Evolutionary conservation across 2,797 vertebrate genomes (phyloP).

Genomic region (Megaceryle alcyon): DNA sequence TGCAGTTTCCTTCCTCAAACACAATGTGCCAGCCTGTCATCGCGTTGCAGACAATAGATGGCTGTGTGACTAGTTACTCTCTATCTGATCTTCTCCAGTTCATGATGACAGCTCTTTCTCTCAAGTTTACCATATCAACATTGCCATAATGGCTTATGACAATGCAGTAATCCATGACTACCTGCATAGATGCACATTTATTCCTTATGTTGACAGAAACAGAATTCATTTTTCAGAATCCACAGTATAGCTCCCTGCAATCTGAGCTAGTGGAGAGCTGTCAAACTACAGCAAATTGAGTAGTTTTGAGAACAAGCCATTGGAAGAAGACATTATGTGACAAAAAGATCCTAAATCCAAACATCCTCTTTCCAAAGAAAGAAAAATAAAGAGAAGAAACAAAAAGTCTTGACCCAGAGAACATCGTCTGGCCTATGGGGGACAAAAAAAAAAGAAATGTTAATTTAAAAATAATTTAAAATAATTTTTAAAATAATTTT

Average conservation of each 20-base stretch:
- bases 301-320: neutral
- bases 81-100: neutral
- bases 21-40: neutral
- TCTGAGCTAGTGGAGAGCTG: neutral
- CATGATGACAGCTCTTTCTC: neutral
- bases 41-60: neutral
- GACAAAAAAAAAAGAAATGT: neutral
- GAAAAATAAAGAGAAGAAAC: neutral
- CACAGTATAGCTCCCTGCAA: neutral
- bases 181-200: slow-evolving; percentile 4
- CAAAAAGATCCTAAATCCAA: neutral
- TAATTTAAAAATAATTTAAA: too few relatives aligned
- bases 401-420: neutral
- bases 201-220: slow-evolving; percentile 14
- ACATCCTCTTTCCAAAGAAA: neutral
- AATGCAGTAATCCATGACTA: slow-evolving; percentile 6
- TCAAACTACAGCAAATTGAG: neutral
- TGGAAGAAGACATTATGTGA: neutral
- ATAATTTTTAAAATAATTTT: too few relatives aligned
- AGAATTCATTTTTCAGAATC: neutral
- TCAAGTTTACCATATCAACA: neutral
- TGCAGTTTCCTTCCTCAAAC: neutral
- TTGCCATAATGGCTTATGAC: neutral
- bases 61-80: neutral
- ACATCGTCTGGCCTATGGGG: fast-evolving